phyloP scores from a whole-genome alignment of 2,797 vertebrate species.

The Myioborus miniatus region DNA sequence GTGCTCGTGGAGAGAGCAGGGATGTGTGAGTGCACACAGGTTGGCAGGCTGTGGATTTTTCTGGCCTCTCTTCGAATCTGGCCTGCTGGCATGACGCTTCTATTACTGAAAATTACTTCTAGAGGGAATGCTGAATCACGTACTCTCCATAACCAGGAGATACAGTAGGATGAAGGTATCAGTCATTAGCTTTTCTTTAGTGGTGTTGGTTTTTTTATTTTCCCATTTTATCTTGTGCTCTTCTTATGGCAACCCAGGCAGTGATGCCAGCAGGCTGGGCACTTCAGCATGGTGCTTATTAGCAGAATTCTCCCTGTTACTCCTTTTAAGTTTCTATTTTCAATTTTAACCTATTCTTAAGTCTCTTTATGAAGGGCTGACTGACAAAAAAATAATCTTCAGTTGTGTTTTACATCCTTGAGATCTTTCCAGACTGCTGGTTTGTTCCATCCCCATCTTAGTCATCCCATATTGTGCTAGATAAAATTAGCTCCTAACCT shows the following conservation, averaged over 20 bases:
- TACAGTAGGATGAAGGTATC: slow-evolving; percentile 12
- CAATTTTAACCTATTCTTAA: neutral
- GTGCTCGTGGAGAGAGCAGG: neutral
- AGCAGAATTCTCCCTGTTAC: neutral
- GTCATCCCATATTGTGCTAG: slow-evolving; percentile 71
- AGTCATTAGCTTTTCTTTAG: neutral
- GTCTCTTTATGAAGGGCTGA: neutral
- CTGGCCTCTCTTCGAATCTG: slow-evolving; percentile 16
- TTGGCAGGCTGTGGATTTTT: slow-evolving; percentile 7
- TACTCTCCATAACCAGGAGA: slow-evolving; percentile 18
- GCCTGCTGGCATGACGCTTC: slow-evolving; percentile 16
- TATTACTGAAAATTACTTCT: slow-evolving; percentile 54
- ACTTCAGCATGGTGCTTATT: neutral
- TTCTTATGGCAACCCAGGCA: neutral
- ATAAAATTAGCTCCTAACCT: slow-evolving; percentile 74
- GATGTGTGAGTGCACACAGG: neutral
- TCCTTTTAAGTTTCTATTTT: neutral
- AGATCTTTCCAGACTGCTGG: slow-evolving; percentile 75
- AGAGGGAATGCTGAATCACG: slow-evolving; percentile 56
- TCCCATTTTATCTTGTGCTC: neutral
- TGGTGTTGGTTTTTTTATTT: neutral
- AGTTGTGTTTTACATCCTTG: slow-evolving; percentile 56
- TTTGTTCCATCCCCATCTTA: slow-evolving; percentile 64
- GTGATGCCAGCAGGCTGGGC: neutral
- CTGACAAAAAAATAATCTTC: slow-evolving; percentile 11